These are phyloP conservation scores for Mallotus villosus DNA, from an alignment of 2,797 vertebrate genomes.

Conservation along the genomic window DNA sequence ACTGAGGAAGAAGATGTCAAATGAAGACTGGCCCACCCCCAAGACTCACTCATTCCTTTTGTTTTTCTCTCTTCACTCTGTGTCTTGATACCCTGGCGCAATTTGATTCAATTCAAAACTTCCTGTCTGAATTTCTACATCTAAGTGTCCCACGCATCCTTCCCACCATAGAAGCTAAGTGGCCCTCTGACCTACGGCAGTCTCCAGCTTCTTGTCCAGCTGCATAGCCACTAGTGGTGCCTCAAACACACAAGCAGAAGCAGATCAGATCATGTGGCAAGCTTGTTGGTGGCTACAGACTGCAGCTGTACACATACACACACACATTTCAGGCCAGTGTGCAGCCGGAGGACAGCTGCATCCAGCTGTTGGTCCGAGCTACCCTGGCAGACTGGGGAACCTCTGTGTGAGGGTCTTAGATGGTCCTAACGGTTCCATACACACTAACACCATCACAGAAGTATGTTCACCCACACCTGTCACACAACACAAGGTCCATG, in stretches of 20 bases:
- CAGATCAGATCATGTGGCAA: background rate
- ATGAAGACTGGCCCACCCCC: constrained; percentile 9
- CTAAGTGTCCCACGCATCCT: too few relatives aligned
- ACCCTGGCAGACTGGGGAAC: constrained; percentile 29
- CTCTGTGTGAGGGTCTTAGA: constrained; percentile 39
- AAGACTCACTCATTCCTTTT: constrained; percentile 2
- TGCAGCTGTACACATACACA: too few relatives aligned
- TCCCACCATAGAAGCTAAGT: too few relatives aligned
- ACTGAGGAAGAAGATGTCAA: constrained; percentile 11
- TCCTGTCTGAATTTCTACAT: too few relatives aligned
- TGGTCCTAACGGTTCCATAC: constrained; percentile 2
- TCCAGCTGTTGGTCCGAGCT: constrained; percentile 55
- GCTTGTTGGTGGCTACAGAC: background rate
- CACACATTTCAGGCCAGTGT: constrained; percentile 21
- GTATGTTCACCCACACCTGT: too few relatives aligned
- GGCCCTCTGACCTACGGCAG: too few relatives aligned
- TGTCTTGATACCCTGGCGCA: too few relatives aligned
- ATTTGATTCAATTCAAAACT: too few relatives aligned
- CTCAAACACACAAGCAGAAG: too few relatives aligned
- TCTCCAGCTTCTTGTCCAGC: too few relatives aligned
- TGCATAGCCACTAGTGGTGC: too few relatives aligned
- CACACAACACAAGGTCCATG: too few relatives aligned
- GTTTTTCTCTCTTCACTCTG: background rate
- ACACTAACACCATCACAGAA: background rate
- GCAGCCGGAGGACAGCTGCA: constrained; percentile 49